Conservation (phyloP, 2,113 vertebrate species). For the Centropristis striata region DNA sequence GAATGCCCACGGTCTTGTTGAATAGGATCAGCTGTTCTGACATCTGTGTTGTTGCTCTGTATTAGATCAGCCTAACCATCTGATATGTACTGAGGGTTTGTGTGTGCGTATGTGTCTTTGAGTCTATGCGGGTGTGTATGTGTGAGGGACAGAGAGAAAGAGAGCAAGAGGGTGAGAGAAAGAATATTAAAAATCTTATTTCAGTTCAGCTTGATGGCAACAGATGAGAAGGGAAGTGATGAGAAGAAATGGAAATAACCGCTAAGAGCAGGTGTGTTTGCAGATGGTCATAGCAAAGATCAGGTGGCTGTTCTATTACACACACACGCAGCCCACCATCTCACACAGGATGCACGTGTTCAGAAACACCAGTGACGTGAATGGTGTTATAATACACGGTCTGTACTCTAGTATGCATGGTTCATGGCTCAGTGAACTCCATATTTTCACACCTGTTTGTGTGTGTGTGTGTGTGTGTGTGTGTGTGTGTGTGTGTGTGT, state of each 20-base stretch:
- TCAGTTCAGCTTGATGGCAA: constrained; percentile 15
- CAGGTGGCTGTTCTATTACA: constrained; percentile 11
- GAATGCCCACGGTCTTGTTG: constrained; percentile 32
- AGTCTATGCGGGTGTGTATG: neutral
- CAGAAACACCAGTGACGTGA: constrained; percentile 11
- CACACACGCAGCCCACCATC: neutral
- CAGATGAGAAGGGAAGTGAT: constrained; percentile 18
- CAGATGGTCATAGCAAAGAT: constrained; percentile 54
- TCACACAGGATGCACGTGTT: constrained; percentile 26
- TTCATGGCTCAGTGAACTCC: neutral
- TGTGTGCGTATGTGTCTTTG: neutral
- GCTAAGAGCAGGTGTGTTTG: constrained; percentile 46
- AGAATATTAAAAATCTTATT: constrained; percentile 5
- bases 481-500: neutral
- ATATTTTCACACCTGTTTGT: neutral
- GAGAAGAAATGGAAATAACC: constrained; percentile 25
- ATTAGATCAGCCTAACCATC: constrained; percentile 64
- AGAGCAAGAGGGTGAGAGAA: neutral
- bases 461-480: neutral
- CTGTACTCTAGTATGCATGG: neutral
- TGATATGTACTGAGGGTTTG: constrained; percentile 47
- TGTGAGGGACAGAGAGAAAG: neutral
- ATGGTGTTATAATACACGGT: constrained; percentile 17
- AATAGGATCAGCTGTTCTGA: constrained; percentile 71
- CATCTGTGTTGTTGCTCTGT: constrained; percentile 66